Percentiles rank a stretch among this genome's conserved stretches.
These are phyloP conservation scores for Halcyon smyrnensis DNA, from an alignment of 2,797 vertebrate genomes.

Conservation along the genomic window DNA sequence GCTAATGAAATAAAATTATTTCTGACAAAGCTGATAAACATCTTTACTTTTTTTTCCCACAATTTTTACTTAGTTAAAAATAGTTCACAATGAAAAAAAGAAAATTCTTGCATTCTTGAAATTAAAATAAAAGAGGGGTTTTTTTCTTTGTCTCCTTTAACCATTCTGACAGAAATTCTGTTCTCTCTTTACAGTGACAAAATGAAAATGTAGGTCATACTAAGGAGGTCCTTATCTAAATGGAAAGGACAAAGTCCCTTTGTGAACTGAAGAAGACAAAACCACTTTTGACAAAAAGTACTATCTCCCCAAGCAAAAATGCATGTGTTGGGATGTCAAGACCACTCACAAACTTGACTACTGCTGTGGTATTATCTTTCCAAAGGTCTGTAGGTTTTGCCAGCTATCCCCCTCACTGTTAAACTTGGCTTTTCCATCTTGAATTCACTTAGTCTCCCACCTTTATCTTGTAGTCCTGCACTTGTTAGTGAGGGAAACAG, in stretches of 20 bases:
- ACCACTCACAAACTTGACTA: background rate
- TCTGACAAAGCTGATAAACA: background rate
- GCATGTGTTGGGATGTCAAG: background rate
- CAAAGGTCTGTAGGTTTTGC: background rate
- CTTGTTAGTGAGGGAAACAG: background rate
- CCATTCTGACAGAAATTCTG: background rate
- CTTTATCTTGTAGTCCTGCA: background rate
- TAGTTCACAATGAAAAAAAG: background rate
- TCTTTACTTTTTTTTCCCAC: background rate
- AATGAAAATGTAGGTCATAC: constrained; percentile 14
- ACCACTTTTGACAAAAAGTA: background rate
- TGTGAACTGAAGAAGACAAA: background rate
- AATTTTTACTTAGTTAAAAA: background rate
- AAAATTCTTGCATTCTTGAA: background rate
- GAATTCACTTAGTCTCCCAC: background rate
- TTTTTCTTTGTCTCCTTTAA: background rate
- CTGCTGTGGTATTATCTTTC: background rate
- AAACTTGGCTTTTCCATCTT: background rate
- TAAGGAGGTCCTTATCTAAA: constrained; percentile 2
- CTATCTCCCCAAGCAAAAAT: background rate
- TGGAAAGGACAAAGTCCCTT: background rate
- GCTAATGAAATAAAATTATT: background rate
- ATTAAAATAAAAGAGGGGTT: background rate
- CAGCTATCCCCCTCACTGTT: background rate
- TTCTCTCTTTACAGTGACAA: background rate